Base-by-base conservation (phyloP, 2,113 vertebrate species). In the Melanotaenia duboulayi region DNA sequence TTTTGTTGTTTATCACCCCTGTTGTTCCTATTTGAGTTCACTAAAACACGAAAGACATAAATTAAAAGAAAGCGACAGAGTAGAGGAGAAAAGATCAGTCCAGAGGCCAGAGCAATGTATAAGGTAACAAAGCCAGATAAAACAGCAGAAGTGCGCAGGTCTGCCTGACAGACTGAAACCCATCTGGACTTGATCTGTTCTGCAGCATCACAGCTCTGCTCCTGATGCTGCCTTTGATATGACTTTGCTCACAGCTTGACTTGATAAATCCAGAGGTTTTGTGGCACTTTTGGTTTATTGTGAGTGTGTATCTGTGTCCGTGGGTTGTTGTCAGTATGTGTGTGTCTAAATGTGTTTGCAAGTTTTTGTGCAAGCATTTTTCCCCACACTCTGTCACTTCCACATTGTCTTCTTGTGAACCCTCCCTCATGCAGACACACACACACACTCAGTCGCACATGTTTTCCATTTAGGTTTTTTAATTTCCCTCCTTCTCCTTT, bases 381-480 rank as follows among this genome's bases (percentile, higher is more conserved):
- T 87, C 93, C 93, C 81, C 84, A 87, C 78, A 81, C 81, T 89
- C 87, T 84, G 79, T 82, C 82, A 90, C 87, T 87, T 90, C 86
- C 89, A 91, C 79, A 74, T 85, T 52, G 75, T 84, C 84, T 87
- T 40, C 50, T 28, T 85, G 46, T 28, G 42, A 25, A 51, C 58
- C 58, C 42, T 28, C 25, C 57, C 71, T 55, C 52, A 28, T n/a
- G 62, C 24, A 60, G 71, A 32, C 65, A 55, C 74, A 64, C 62
- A 64, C 70, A 51, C 63, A 54, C 49, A 57, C 75, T n/a, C 37
- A 68, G 63, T 19, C 37, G 10, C 90, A 90, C 83, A 72, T 87
- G 90, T 81, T 90, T 91, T 89, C 87, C 83, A 86, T 91, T 89
- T 82, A 68, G 76, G 70, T 73, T 90, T 91, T 91, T 90, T 91